A percentile compares a stretch with the other conserved stretches of the same genome.
These are phyloP conservation scores for Sipha maydis DNA, from an alignment of 2,888 invertebrate genomes.

Conservation along the genomic window DNA sequence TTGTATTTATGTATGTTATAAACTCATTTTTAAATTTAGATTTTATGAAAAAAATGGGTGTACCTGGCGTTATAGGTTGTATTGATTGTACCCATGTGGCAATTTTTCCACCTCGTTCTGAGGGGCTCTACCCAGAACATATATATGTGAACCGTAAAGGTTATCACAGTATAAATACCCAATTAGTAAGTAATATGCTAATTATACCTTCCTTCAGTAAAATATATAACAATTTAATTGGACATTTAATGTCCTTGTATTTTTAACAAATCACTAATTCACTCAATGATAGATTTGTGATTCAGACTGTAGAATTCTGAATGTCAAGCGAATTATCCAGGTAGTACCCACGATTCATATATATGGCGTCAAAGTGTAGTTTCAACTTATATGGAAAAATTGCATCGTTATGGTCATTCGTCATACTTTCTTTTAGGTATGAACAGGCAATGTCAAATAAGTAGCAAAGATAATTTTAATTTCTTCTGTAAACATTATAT, in stretches of 20 bases:
- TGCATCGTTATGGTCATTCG: background rate
- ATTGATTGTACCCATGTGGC: slow-evolving; percentile 2
- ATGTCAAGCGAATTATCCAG: slow-evolving; percentile 1
- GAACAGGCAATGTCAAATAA: too few species aligned
- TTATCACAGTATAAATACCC: slow-evolving; percentile 1
- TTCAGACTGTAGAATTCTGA: background rate
- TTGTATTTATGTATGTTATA: background rate
- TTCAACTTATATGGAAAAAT: background rate
- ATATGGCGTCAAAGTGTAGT: background rate
- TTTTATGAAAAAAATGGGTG: background rate
- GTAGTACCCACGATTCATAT: slow-evolving; percentile 1
- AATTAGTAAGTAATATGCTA: slow-evolving; percentile 7
- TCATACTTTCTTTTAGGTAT: background rate
- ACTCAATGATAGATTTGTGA: too few species aligned
- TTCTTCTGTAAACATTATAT: background rate
- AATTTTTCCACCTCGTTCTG: slow-evolving; percentile 16
- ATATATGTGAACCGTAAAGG: background rate
- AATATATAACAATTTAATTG: too few species aligned
- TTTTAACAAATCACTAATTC: too few species aligned
- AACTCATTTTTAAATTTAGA: too few species aligned
- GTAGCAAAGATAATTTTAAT: background rate
- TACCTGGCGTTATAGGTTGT: background rate
- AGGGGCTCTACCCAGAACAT: background rate
- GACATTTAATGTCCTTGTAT: too few species aligned
- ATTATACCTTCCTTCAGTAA: slow-evolving; percentile 4